Evolutionary conservation across 2,797 vertebrate species (phyloP), one percentile per base, ranked within the genome.

Genomic region (Mus caroli): DNA sequence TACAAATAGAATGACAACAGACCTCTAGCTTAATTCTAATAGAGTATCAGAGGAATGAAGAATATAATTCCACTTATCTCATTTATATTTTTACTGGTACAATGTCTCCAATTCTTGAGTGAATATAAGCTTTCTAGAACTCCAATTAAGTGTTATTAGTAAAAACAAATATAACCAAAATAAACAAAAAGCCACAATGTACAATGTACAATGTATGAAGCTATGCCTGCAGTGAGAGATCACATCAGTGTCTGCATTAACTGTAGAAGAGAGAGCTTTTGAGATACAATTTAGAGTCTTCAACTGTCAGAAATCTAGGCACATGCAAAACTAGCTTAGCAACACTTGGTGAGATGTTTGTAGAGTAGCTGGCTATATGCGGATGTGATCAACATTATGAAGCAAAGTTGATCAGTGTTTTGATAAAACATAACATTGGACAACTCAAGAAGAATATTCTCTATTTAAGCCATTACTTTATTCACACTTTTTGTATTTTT

Each of bases 21-120:
- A 76, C 5, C 34, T 94, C 24, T 69, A 86, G 14, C 40, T 77
- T 37, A 37, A 0, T 71, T 91, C 37, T 83, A 94, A 54, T 2
- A 37, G 80, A 75, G n/a, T 60, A 4, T 64, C 88, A 62, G 31
- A 94, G 31, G 1, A 22, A 7, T 62, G 43, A 92, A 26, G 20
- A 54, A 67, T 75, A 52, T 84, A 90, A 89, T 80, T 89, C 43
- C 50, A 91, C 2, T 24, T 71, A 8, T 93, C n/a, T 87, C 40
- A 17, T 54, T 77, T 62, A 73, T 24, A 75, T 37, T 78, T 95
- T 34, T 52, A 62, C 34, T 88, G 28, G 8, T 40, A 20, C 73
- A n/a, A 60, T 43, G 28, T 1, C 14, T 9, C 52, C 5, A 64
- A 37, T 58, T 88, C 37, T 31, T 69, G 24, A 69, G 20, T 90